These are phyloP conservation scores for Scomberomorus guttatus DNA, from an alignment of 2,797 vertebrate species.

Conservation along the genomic window DNA sequence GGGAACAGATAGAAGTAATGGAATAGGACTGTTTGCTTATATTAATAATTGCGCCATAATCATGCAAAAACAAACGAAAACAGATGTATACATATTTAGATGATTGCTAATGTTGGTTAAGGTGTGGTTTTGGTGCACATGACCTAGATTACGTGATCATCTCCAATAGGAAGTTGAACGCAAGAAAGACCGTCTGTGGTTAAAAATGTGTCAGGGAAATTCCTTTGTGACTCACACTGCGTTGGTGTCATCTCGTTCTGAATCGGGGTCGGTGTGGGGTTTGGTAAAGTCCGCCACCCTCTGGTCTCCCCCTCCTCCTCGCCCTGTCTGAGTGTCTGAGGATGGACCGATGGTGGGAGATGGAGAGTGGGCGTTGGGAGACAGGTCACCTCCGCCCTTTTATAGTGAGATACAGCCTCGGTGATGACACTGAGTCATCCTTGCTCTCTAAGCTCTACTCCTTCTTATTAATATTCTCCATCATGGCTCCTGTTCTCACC, in stretches of 20 bases:
- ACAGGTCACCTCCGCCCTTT: constrained; percentile 44
- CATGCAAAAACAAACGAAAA: constrained; percentile 14
- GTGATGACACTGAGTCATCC: constrained; percentile 74
- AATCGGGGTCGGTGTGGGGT: constrained; percentile 52
- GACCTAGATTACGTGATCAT: constrained; percentile 66
- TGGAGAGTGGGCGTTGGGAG: constrained; percentile 31
- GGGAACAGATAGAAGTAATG: background rate
- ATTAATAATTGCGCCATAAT: background rate
- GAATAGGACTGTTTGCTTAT: constrained; percentile 4
- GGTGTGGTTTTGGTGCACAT: constrained; percentile 51
- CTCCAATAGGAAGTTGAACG: constrained; percentile 58
- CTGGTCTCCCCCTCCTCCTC: constrained; percentile 30
- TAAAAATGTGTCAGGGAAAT: constrained; percentile 73
- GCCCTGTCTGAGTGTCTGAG: constrained; percentile 35
- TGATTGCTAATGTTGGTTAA: constrained; percentile 29
- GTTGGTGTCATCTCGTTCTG: constrained; percentile 54
- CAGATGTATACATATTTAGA: constrained; percentile 6
- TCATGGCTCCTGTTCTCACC: constrained; percentile 59
- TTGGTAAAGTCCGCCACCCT: constrained; percentile 63
- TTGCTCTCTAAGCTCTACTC: constrained; percentile 38
- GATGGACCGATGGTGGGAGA: constrained; percentile 15
- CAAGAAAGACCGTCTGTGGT: constrained; percentile 61
- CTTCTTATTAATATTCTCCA: constrained; percentile 53
- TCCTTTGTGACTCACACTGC: constrained; percentile 77
- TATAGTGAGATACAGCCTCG: constrained; percentile 40